phyloP scores from a whole-genome alignment of 2,113 vertebrate species.

The Labeo rohita region DNA sequence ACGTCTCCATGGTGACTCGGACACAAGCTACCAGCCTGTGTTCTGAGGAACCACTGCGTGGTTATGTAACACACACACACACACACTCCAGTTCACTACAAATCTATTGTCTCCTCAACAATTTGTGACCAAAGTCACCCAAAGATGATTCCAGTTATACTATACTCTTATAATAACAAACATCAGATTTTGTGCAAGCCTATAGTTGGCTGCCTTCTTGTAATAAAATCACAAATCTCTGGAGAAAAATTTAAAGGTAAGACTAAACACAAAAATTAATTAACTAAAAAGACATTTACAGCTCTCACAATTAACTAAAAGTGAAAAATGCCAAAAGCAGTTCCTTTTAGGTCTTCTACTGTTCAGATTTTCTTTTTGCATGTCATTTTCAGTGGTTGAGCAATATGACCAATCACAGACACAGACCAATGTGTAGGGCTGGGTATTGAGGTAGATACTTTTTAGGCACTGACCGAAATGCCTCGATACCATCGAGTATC shows the following conservation, averaged over 20 bases:
- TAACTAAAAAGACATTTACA: not conserved
- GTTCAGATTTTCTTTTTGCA: not conserved
- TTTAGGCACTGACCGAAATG: too few species aligned
- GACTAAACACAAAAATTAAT: not conserved
- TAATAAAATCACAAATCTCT: not conserved
- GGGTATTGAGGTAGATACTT: too few species aligned
- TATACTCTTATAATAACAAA: not conserved
- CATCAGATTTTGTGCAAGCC: not conserved
- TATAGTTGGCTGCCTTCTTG: too few species aligned
- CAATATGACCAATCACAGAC: not conserved
- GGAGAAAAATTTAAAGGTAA: not conserved
- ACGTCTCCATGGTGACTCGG: slow-evolving; percentile 41
- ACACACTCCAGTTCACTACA: not conserved
- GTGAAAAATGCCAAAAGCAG: not conserved
- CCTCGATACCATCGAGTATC: too few species aligned
- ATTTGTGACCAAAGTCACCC: not conserved
- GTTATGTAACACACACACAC: slow-evolving; percentile 19
- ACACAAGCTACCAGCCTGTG: slow-evolving; percentile 38
- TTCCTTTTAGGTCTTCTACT: not conserved
- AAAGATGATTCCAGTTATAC: not conserved
- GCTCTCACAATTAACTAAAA: not conserved
- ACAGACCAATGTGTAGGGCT: not conserved
- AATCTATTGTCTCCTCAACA: not conserved
- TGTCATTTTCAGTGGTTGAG: not conserved
- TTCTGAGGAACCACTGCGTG: not conserved